Evolutionary conservation across 30 jellyfish, hydroid and myxozoan species (phyloP), one percentile per base, ranked within the genome.

Genomic region (Nemopilema nomurai): DNA sequence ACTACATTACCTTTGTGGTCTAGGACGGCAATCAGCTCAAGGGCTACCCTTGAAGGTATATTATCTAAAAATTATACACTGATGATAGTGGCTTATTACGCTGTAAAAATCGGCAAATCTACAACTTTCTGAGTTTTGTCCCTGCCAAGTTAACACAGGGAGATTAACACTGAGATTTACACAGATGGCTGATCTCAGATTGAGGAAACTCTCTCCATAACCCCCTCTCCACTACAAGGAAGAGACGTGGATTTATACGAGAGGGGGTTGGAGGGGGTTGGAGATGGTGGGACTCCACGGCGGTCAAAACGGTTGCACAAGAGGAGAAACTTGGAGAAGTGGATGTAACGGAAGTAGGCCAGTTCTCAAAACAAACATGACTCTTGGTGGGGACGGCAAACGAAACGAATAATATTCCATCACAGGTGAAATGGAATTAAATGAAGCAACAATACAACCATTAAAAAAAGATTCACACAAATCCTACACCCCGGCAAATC

Each of bases 91-190:
- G 57, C 57, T 73, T 30, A 16, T 41, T 1, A 67, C 77, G 77
- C 20, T 31, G 77, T 67, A 67, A 67, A 67, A 67, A 67, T 67
- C n/a, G 49, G 49, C 77, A n/a, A 67, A 67, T 67, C 77, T 67
- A 67, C 57, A 41, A 41, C 57, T 41, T 41, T 41, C 13, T 41
- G 57, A 13, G 6, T 41, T n/a, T n/a, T n/a, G n/a, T n/a, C n/a
- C n/a, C n/a, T n/a, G n/a, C n/a, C n/a, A n/a, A 41, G 57, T 6
- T 41, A 41, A 41, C 57, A 41, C 57, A 41, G 57, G 57, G 9
- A 41, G 13, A 41, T 41, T n/a, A n/a, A 41, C 9, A 41, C 13
- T 41, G 57, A 41, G 57, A 13, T 41, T 6, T 41, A 41, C 57
- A 41, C 57, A 41, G 57, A 13, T 41, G 57, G 13, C 57, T 41